These are phyloP conservation scores for Athene noctua DNA, from an alignment of 2,113 vertebrate genomes.

Conservation along the genomic window DNA sequence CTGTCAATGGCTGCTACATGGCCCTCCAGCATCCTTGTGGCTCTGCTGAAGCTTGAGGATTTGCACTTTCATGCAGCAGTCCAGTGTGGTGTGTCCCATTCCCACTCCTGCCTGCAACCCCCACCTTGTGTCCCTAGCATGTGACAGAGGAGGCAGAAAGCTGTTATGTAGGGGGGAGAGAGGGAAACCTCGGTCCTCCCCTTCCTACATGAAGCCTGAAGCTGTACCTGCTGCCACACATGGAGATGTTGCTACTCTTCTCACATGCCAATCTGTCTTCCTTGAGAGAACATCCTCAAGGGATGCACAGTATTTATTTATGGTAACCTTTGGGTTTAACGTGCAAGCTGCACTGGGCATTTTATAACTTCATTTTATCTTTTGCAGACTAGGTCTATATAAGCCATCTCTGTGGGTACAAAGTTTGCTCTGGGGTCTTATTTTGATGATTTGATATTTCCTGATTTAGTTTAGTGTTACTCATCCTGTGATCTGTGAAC, in stretches of 20 bases:
- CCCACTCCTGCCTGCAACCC: background rate
- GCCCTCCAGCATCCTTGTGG: background rate
- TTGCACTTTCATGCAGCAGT: background rate
- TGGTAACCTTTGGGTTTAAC: background rate
- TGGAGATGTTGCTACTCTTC: background rate
- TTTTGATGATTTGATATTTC: background rate
- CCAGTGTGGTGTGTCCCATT: too few relatives aligned
- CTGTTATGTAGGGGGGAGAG: fast-evolving
- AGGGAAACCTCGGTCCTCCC: background rate
- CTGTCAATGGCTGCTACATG: background rate
- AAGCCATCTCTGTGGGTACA: background rate
- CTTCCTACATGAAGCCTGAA: background rate
- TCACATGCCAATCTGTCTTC: background rate
- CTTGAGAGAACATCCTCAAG: background rate
- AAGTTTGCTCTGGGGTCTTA: background rate
- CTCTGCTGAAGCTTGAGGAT: background rate
- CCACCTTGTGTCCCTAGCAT: background rate
- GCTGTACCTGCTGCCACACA: background rate
- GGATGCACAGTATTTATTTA: background rate
- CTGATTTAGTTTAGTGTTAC: background rate
- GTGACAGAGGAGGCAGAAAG: background rate
- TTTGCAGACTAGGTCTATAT: background rate
- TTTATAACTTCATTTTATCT: background rate
- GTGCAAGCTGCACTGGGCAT: background rate
- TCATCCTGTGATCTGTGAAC: background rate